These are phyloP conservation scores for Struthidea cinerea DNA, from an alignment of 2,113 vertebrate genomes.

Conservation along the genomic window DNA sequence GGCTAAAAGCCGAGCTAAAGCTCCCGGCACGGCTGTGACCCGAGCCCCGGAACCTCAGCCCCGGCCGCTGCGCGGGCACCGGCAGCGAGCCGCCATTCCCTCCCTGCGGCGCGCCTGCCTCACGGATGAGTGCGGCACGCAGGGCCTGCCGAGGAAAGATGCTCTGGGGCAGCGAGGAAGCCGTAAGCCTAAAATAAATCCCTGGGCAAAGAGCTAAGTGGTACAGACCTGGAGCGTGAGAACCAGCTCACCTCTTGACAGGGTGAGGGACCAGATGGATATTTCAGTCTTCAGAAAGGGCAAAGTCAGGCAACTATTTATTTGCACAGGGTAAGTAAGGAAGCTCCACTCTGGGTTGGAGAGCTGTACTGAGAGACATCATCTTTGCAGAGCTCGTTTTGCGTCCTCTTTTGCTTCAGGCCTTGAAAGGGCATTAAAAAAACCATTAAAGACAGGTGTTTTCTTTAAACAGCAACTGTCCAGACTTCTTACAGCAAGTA, in stretches of 20 bases:
- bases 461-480: background rate
- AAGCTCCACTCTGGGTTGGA: background rate
- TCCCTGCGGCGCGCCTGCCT: rapidly evolving
- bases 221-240: background rate
- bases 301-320: background rate
- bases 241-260: background rate
- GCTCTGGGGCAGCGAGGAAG: background rate
- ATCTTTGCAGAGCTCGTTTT: background rate
- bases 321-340: background rate
- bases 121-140: rapidly evolving
- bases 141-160: background rate
- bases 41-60: rapidly evolving
- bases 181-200: background rate
- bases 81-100: background rate
- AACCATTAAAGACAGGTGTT: background rate
- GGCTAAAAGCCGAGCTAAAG: background rate
- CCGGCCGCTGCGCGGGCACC: rapidly evolving
- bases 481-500: background rate
- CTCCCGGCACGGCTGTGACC: background rate
- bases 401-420: background rate
- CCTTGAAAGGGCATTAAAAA: background rate
- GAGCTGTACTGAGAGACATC: background rate
- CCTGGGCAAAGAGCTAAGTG: background rate
- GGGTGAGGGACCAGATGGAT: background rate
- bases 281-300: background rate